phyloP scores from a whole-genome alignment of 1,140 invertebrate genomes.

The Epicauta chinensis region DNA sequence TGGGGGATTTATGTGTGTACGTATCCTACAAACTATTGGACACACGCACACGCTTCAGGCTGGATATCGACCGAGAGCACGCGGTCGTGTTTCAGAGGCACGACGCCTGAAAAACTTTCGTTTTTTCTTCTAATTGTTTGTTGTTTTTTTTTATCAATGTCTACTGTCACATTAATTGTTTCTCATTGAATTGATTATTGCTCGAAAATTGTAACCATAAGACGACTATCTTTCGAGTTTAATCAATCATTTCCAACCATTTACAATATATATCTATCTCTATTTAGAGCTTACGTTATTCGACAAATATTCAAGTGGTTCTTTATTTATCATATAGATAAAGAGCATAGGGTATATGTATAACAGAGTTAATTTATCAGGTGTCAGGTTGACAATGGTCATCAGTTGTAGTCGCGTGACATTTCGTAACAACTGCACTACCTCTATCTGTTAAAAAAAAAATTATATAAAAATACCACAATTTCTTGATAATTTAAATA shows the following conservation, averaged over 20 bases:
- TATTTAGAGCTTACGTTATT: not conserved
- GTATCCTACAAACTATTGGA: conserved; percentile 5
- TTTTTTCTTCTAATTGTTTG: conserved; percentile 10
- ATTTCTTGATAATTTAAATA: too few species aligned
- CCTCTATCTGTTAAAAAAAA: too few species aligned
- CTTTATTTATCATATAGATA: conserved; percentile 3
- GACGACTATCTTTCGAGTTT: not conserved
- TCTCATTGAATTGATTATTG: too few species aligned
- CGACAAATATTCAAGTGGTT: not conserved
- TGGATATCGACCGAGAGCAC: conserved; percentile 14
- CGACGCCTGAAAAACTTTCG: conserved; percentile 11
- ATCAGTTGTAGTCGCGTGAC: conserved; percentile 26
- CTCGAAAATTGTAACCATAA: too few species aligned
- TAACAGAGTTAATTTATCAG: conserved; percentile 26
- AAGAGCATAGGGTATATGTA: conserved; percentile 2
- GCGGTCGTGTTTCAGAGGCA: conserved; percentile 9
- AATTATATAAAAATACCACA: too few species aligned
- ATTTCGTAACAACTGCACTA: conserved; percentile 24
- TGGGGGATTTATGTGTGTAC: conserved; percentile 2
- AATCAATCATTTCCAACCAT: too few species aligned
- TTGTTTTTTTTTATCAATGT: conserved; percentile 11
- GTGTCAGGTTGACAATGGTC: conserved; percentile 27
- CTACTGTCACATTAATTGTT: conserved; percentile 12
- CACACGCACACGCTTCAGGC: conserved; percentile 15
- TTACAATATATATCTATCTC: too few species aligned